A percentile compares a stretch with the other conserved stretches of the same genome.
Evolutionary conservation across 2,797 vertebrate species (phyloP).

Genomic region (Phylloscopus collybita): DNA sequence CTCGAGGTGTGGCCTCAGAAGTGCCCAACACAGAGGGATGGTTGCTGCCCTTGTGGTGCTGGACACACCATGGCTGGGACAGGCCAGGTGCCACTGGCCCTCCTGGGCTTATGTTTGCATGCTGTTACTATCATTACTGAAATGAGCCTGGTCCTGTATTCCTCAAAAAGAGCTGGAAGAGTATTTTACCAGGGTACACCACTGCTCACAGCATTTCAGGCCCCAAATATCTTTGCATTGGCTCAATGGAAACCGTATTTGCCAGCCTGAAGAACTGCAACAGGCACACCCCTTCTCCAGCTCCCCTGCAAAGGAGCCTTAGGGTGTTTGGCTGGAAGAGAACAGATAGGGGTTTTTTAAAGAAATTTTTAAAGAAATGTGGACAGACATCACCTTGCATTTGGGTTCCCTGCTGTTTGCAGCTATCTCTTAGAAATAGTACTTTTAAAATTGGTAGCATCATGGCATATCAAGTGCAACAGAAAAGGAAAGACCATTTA

Average conservation of each 20-base stretch:
- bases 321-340: not conserved
- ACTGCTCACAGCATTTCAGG: not conserved
- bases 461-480: not conserved
- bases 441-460: not conserved
- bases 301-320: not conserved
- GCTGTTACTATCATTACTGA: not conserved
- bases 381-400: not conserved
- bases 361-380: not conserved
- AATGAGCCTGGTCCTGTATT: not conserved
- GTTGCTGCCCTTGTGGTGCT: not conserved
- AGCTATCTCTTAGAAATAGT: not conserved
- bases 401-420: not conserved
- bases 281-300: not conserved
- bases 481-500: not conserved
- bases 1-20: not conserved
- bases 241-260: not conserved
- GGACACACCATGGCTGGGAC: not conserved
- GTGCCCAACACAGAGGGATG: not conserved
- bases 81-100: not conserved
- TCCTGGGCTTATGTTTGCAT: not conserved
- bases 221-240: not conserved
- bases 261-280: not conserved
- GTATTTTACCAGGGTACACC: not conserved
- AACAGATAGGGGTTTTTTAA: fast-evolving
- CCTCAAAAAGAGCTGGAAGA: not conserved